These are phyloP conservation scores for Todiramphus saurophagus DNA, from an alignment of 2,113 vertebrate genomes.

Conservation along the genomic window DNA sequence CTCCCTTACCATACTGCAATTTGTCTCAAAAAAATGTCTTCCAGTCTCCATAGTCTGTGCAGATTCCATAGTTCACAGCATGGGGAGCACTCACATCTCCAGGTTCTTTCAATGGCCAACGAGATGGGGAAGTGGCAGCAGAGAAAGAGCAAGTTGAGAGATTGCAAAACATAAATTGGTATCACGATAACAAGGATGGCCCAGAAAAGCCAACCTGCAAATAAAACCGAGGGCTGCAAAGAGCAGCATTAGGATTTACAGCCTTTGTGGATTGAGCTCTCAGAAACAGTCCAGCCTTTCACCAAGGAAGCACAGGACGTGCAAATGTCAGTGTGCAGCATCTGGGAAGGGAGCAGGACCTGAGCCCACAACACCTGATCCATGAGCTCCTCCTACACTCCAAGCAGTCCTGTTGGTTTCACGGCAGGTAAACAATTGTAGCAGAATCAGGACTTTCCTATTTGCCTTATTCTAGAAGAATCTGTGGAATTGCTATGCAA, in stretches of 20 bases:
- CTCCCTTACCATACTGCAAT: not conserved
- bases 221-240: not conserved
- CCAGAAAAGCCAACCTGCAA: not conserved
- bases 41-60: not conserved
- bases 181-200: not conserved
- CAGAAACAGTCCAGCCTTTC: not conserved
- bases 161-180: not conserved
- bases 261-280: not conserved
- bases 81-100: not conserved
- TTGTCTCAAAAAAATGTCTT: not conserved
- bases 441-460: not conserved
- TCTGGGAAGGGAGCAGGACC: not conserved
- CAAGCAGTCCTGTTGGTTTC: not conserved
- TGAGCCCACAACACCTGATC: not conserved
- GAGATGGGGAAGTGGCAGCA: not conserved
- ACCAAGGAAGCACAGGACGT: not conserved
- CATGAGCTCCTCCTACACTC: accelerated
- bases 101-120: not conserved
- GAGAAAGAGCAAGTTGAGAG: not conserved
- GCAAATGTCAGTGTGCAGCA: not conserved
- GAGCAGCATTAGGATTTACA: not conserved
- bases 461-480: not conserved
- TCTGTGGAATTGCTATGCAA: not conserved
- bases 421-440: not conserved
- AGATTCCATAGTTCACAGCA: not conserved